These are phyloP conservation scores for Arctopsyche grandis DNA, from an alignment of 1,140 invertebrate species.

Conservation along the genomic window DNA sequence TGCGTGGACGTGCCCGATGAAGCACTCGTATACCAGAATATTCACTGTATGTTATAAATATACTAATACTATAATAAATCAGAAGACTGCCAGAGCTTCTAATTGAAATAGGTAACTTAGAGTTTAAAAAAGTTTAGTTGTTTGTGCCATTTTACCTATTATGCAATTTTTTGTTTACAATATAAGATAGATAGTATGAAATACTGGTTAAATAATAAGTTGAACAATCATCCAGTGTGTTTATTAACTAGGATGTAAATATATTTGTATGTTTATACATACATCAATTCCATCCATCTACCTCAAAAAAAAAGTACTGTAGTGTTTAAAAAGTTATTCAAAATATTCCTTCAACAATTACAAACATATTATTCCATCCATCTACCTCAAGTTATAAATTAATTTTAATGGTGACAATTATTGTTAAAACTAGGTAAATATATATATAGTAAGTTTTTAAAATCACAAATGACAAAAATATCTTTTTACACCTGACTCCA, in stretches of 20 bases:
- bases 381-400: constrained; percentile 69
- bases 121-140: constrained; percentile 44
- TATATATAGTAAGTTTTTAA: constrained; percentile 47
- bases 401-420: constrained; percentile 51
- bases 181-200: constrained; percentile 37
- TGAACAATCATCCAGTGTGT: constrained; percentile 24
- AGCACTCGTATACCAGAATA: constrained; percentile 23
- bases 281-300: constrained; percentile 69
- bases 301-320: constrained; percentile 63
- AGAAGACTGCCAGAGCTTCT: constrained; percentile 54
- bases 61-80: constrained; percentile 32
- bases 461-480: constrained; percentile 48
- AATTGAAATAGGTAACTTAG: constrained; percentile 50
- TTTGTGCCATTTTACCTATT: constrained; percentile 53
- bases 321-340: constrained; percentile 55
- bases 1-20: neutral
- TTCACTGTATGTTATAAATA: neutral
- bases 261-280: constrained; percentile 53
- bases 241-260: constrained; percentile 26
- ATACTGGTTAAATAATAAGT: constrained; percentile 32
- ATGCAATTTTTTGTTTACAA: constrained; percentile 38
- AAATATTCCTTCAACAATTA: constrained; percentile 64
- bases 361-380: constrained; percentile 69
- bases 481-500: constrained; percentile 50
- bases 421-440: constrained; percentile 49